Evolutionary conservation across 2,113 vertebrate species (phyloP), one percentile per base, ranked within the genome.

Genomic region (Todiramphus chloris): DNA sequence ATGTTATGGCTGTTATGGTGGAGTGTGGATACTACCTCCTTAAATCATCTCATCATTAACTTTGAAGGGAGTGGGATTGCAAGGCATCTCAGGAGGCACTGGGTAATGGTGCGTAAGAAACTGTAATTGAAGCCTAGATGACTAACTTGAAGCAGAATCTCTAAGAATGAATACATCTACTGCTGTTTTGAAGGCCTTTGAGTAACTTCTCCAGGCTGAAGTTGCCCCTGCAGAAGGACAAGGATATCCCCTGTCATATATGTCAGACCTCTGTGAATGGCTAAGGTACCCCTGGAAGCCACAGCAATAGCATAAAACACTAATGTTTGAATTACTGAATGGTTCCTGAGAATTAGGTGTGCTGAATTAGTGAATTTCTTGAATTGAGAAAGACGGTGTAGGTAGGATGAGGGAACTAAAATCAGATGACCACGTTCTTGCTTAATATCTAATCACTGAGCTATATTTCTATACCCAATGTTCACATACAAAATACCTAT

Each of bases 21-120:
- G 30, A 31, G 1, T 16, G 35, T 35, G 55, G 12, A 21, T 28
- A 53, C 2, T 10, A 33, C 0, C 0, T 51, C 16, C 28, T 37
- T 14, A 59, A 18, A 11, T 59, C 27, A 24, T 13, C 10, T 82
- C 64, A 82, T 14, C 23, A 48, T 17, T 48, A 8, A 10, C 33
- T 62, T 60, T 13, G 37, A 20, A 66, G 46, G 6, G 37, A 77
- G 20, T 0, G 0, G 10, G 14, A 33, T 6, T n/a, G 39, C 63
- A 67, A 48, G 14, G 5, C 8, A 50, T 62, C 13, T 84, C 35
- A 46, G 8, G 7, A 33, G n/a, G 8, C 37, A 41, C 24, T 27
- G 17, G 11, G 1, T 66, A 46, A 76, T 6, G 8, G 18, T 33
- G 8, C 33, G 15, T 41, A 15, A 58, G 58, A 80, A 94, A 86